Conservation (phyloP, 2,113 vertebrate genomes). For the Nansenia antarctica region DNA sequence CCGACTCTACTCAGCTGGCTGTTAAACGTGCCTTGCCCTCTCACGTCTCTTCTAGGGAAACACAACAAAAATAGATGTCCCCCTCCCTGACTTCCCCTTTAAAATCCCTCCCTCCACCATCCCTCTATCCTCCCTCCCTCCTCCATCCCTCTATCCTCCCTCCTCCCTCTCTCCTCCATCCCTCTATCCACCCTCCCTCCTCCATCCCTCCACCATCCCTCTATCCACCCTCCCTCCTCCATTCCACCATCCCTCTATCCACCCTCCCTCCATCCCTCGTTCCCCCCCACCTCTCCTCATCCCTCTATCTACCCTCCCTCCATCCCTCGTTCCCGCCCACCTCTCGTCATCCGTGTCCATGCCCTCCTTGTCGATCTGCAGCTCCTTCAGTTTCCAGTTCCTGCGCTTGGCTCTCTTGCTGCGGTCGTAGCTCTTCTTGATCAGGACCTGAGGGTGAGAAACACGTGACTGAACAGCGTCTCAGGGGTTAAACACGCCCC, state of each 20-base stretch:
- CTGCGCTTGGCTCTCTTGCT: conserved; percentile 83
- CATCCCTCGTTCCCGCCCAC: conserved; percentile 66
- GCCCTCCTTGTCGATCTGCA: conserved; percentile 84
- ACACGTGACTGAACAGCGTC: too few relatives aligned
- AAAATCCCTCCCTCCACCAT: background rate
- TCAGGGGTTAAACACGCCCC: too few relatives aligned
- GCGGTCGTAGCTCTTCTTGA: conserved; percentile 95
- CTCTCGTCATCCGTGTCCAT: conserved; percentile 87
- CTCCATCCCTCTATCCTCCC: background rate
- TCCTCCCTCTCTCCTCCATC: background rate
- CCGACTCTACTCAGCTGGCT: too few relatives aligned
- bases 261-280: background rate
- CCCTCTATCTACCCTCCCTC: background rate
- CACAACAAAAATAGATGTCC: too few relatives aligned
- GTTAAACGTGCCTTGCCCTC: too few relatives aligned
- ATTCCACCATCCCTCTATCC: too few relatives aligned
- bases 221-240: background rate
- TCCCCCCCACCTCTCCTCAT: too few relatives aligned
- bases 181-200: background rate
- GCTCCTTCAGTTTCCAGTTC: conserved; percentile 94
- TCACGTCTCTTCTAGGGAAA: too few relatives aligned
- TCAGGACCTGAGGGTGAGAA: conserved; percentile 84
- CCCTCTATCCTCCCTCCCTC: background rate
- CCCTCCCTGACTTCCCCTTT: too few relatives aligned
- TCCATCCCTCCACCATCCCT: background rate